Conservation (phyloP, 1,140 invertebrate genomes). For the Oryzaephilus surinamensis region DNA sequence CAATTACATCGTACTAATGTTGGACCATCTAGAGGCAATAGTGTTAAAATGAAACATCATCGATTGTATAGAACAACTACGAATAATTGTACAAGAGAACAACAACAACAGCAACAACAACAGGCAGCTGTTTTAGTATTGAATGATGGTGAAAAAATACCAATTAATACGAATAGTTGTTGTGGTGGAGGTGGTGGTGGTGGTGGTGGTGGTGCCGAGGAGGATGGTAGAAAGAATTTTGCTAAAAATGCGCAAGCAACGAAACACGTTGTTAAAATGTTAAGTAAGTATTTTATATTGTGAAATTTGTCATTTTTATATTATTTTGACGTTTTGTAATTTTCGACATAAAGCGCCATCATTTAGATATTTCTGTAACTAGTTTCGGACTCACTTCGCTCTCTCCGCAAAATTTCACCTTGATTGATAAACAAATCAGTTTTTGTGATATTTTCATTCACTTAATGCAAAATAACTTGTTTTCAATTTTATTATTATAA, state of each 20-base stretch:
- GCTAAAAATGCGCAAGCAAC: constrained; percentile 39
- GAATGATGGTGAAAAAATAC: constrained; percentile 12
- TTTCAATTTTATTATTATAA: too few species aligned
- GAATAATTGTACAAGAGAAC: constrained; percentile 3
- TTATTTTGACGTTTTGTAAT: too few species aligned
- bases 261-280: constrained; percentile 51
- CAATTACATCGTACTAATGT: constrained; percentile 45
- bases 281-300: constrained; percentile 44
- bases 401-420: too few species aligned
- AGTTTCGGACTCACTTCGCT: too few species aligned
- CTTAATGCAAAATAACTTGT: too few species aligned
- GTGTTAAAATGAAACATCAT: constrained; percentile 24
- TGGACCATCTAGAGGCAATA: constrained; percentile 21
- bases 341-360: too few species aligned
- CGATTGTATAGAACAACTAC: constrained; percentile 12
- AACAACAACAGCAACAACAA: not conserved
- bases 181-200: too few species aligned
- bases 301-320: not conserved
- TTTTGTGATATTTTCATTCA: too few species aligned
- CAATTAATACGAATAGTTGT: constrained; percentile 1
- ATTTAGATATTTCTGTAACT: too few species aligned
- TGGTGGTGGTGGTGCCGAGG: too few species aligned
- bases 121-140: constrained; percentile 15
- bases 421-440: too few species aligned
- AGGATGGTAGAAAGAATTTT: constrained; percentile 38